Evolutionary conservation across 2,113 vertebrate genomes (phyloP).

Genomic region (Buteo buteo): DNA sequence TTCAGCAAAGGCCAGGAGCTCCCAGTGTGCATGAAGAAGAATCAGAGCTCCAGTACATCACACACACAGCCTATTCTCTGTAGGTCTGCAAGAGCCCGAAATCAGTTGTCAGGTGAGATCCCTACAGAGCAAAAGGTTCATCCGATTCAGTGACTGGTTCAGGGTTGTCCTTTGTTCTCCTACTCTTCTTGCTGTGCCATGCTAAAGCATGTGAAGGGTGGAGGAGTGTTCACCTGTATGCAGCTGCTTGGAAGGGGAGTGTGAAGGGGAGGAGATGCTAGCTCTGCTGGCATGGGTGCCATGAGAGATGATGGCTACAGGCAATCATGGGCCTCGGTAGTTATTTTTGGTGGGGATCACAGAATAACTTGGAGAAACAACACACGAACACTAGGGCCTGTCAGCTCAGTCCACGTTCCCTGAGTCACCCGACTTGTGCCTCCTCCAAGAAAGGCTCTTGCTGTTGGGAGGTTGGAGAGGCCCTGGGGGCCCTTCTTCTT

Average conservation of each 20-base stretch:
- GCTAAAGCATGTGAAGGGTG: neutral
- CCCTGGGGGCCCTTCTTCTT: neutral
- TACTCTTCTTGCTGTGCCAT: neutral
- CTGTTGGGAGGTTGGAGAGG: neutral
- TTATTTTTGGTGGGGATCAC: neutral
- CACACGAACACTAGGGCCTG: fast-evolving
- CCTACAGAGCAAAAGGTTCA: neutral
- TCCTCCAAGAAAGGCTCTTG: neutral
- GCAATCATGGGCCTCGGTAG: neutral
- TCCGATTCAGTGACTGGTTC: neutral
- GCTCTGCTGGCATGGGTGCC: neutral
- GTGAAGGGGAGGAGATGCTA: neutral
- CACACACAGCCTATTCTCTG: neutral
- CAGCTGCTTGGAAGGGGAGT: neutral
- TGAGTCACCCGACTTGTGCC: fast-evolving
- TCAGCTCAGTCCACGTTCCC: neutral
- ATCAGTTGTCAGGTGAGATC: neutral
- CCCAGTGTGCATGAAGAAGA: neutral
- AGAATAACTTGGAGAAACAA: neutral
- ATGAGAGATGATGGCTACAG: neutral
- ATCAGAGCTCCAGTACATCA: fast-evolving
- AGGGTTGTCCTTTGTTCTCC: neutral
- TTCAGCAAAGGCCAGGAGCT: neutral
- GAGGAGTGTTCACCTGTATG: neutral
- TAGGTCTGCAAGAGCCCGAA: neutral